Conservation (phyloP, 35 echinoderm and acorn worm species). For the Lytechinus pictus region DNA sequence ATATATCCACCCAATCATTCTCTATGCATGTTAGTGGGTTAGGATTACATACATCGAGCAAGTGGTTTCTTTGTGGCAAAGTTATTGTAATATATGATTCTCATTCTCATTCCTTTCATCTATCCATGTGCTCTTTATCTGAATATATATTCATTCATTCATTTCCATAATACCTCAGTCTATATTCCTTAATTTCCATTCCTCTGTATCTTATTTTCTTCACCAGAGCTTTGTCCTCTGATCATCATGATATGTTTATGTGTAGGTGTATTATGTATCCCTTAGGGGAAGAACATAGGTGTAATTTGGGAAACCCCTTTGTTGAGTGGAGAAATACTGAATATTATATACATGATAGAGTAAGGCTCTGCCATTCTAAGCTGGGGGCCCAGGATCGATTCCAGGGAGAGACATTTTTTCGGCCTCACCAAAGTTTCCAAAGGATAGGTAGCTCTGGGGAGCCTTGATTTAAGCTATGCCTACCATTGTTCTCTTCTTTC, state of each 20-base stretch:
- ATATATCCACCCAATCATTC: background rate
- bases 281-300: background rate
- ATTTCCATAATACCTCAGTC: background rate
- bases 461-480: too few relatives aligned
- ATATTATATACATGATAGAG: too few relatives aligned
- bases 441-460: too few relatives aligned
- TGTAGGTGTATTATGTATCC: background rate
- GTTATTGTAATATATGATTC: background rate
- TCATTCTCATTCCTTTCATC: background rate
- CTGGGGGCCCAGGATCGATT: too few relatives aligned
- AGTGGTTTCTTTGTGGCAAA: constrained; percentile 4
- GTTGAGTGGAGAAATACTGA: background rate
- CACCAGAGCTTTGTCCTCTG: background rate
- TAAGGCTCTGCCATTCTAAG: too few relatives aligned
- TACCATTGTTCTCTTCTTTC: too few relatives aligned
- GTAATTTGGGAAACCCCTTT: background rate
- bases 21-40: background rate
- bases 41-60: background rate
- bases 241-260: background rate
- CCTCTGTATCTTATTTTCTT: background rate
- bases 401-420: too few relatives aligned
- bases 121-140: background rate
- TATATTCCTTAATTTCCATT: background rate
- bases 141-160: background rate
- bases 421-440: too few relatives aligned